Percentiles rank a stretch among this genome's conserved stretches.
Conservation (phyloP, 92 coral and sea anemone genomes). For the Meandrina meandrites region DNA sequence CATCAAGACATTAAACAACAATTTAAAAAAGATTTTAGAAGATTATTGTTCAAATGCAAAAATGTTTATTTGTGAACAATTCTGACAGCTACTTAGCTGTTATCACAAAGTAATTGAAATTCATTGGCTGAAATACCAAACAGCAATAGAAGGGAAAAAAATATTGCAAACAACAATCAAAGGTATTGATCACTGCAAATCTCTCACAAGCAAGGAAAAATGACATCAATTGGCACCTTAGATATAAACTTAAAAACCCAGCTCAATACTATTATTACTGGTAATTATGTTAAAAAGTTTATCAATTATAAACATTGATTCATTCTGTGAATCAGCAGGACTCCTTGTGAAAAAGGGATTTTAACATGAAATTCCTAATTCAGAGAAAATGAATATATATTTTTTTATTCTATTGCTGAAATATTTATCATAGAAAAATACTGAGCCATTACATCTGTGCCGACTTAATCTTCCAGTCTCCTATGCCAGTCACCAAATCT, state of each 20-base stretch:
- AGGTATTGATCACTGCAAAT: not conserved
- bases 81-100: too few species aligned
- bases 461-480: too few species aligned
- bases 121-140: too few species aligned
- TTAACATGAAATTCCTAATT: not conserved
- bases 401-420: not conserved
- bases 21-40: not conserved
- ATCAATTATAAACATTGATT: not conserved
- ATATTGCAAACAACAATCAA: too few species aligned
- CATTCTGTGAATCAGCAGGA: not conserved
- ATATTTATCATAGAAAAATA: too few species aligned
- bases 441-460: too few species aligned
- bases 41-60: not conserved
- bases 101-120: too few species aligned
- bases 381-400: not conserved
- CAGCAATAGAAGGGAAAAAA: not conserved
- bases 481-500: too few species aligned
- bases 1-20: too few species aligned
- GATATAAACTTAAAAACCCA: not conserved
- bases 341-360: not conserved
- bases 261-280: not conserved
- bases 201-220: not conserved
- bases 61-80: too few species aligned
- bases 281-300: not conserved
- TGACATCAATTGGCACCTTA: not conserved